Conservation (phyloP, 2,797 vertebrate genomes). For the Pristis pectinata region DNA sequence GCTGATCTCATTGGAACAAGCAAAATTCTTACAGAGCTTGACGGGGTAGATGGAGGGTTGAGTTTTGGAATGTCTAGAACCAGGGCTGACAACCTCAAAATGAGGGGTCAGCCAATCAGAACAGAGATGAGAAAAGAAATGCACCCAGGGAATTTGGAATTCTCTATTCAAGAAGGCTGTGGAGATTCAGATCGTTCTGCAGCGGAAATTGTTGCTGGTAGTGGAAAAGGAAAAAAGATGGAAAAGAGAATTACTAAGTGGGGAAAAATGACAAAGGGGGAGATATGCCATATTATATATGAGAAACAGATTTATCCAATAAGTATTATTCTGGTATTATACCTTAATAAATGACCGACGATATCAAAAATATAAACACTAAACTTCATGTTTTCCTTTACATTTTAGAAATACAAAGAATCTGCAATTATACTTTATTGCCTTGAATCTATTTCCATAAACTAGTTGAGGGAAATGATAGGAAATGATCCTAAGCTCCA, state of each 20-base stretch:
- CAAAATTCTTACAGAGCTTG: too few species aligned
- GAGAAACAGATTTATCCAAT: background rate
- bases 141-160: too few species aligned
- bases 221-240: too few species aligned
- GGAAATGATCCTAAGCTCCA: background rate
- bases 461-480: background rate
- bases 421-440: background rate
- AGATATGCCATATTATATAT: background rate
- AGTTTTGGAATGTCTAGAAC: too few species aligned
- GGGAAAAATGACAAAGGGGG: background rate
- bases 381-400: background rate
- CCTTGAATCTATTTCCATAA: background rate
- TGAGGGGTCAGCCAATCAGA: too few species aligned
- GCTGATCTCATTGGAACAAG: too few species aligned
- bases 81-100: too few species aligned
- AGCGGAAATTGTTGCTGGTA: too few species aligned
- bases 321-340: background rate
- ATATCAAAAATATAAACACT: background rate
- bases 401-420: background rate
- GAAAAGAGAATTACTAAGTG: background rate
- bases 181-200: too few species aligned
- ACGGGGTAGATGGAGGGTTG: too few species aligned
- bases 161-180: too few species aligned
- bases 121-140: too few species aligned
- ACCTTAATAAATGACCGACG: background rate